phyloP scores from a whole-genome alignment of 2,113 vertebrate genomes.

The Serinus canaria region DNA sequence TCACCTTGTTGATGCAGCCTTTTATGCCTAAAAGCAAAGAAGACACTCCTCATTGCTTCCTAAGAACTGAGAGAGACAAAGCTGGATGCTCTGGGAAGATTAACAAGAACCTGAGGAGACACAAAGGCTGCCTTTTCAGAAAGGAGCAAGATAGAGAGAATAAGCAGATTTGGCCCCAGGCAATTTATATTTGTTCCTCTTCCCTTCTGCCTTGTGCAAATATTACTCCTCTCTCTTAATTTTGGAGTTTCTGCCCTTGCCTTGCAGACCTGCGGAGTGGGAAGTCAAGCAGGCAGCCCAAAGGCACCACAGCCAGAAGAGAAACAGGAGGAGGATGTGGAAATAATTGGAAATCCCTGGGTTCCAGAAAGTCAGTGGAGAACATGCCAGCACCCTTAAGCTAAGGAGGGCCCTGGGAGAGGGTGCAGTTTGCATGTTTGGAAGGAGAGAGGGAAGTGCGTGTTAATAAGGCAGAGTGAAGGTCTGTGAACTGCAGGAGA shows the following conservation, averaged over 20 bases:
- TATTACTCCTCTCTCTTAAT: neutral
- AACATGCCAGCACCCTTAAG: conserved; percentile 57
- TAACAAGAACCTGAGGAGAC: conserved; percentile 13
- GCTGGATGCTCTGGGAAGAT: neutral
- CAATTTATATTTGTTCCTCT: conserved; percentile 11
- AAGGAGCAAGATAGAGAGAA: neutral
- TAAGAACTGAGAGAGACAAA: neutral
- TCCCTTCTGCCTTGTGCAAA: neutral
- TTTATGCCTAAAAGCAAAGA: neutral
- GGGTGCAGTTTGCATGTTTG: conserved; percentile 52
- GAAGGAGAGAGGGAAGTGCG: conserved; percentile 25
- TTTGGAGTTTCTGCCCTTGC: neutral
- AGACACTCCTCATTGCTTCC: neutral
- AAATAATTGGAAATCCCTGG: conserved; percentile 62
- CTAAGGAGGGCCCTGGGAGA: conserved; percentile 61
- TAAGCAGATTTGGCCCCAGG: neutral
- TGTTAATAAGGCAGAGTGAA: conserved; percentile 33
- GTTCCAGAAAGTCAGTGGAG: conserved; percentile 59
- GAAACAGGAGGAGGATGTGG: conserved; percentile 58
- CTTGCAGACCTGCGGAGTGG: conserved; percentile 12
- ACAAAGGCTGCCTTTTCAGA: neutral
- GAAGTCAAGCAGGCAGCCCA: conserved; percentile 34
- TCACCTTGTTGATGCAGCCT: neutral
- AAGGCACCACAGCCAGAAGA: conserved; percentile 27
- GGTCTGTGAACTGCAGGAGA: conserved; percentile 49